These are phyloP conservation scores for Araneus ventricosus DNA, from an alignment of 1,140 invertebrate species.

Conservation along the genomic window DNA sequence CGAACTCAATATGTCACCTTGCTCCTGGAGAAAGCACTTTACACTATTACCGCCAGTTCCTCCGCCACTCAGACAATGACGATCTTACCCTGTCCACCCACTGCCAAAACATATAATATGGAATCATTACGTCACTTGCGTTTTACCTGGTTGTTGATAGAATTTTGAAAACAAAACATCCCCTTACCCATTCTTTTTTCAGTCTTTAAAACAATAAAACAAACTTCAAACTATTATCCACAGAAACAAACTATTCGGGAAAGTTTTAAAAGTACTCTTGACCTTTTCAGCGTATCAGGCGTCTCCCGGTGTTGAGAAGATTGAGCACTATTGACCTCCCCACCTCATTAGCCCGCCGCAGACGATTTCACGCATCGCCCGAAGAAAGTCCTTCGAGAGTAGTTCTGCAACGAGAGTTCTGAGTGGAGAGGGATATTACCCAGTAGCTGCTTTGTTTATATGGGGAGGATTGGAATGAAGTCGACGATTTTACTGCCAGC, in stretches of 20 bases:
- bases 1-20: too few species aligned
- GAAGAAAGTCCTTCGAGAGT: neutral
- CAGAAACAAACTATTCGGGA: too few species aligned
- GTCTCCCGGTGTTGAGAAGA: neutral
- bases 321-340: neutral
- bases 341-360: neutral
- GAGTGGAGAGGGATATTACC: neutral
- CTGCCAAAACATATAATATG: too few species aligned
- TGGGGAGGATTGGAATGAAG: neutral
- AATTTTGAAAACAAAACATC: too few species aligned
- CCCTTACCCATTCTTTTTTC: too few species aligned
- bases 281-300: neutral
- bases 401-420: neutral
- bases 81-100: too few species aligned
- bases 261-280: neutral
- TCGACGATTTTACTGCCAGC: neutral
- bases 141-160: too few species aligned
- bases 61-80: too few species aligned
- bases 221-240: neutral
- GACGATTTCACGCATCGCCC: neutral
- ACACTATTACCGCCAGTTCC: too few species aligned
- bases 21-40: too few species aligned
- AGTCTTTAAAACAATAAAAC: neutral
- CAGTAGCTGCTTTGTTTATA: neutral
- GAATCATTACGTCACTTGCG: too few species aligned